phyloP scores from a whole-genome alignment of 2,888 invertebrate species.

The Morpho achilles region DNA sequence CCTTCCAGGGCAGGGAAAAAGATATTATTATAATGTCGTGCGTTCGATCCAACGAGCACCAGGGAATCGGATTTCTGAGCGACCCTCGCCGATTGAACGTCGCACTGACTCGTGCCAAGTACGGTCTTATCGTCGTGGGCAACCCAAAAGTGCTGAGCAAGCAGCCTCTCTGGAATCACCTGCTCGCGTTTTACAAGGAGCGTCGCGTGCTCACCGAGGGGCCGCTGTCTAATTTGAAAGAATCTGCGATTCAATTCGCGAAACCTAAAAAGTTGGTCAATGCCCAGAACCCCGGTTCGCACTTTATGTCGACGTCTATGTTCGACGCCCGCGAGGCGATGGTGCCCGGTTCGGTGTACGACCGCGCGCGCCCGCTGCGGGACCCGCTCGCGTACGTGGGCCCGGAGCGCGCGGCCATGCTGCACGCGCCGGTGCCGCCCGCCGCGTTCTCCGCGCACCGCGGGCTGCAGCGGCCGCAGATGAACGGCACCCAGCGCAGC shows the following conservation, averaged over 20 bases:
- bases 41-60: conserved; percentile 98
- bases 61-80: conserved; percentile 98
- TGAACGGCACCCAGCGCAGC: conserved; percentile 82
- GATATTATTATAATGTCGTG: conserved; percentile 99
- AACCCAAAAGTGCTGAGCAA: conserved; percentile 99
- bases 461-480: conserved; percentile 83
- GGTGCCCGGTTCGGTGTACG: conserved; percentile 96
- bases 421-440: conserved; percentile 93
- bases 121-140: conserved; percentile 98
- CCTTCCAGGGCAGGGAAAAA: conserved; percentile 99
- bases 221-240: conserved; percentile 97
- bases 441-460: conserved; percentile 96
- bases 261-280: conserved; percentile 98
- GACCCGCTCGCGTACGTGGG: conserved; percentile 97
- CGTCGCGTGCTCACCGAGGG: conserved; percentile 98
- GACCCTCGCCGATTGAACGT: conserved; percentile 99
- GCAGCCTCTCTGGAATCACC: conserved; percentile 98
- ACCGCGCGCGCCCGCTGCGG: conserved; percentile 88
- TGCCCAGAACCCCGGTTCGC: conserved; percentile 95
- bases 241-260: conserved; percentile 97
- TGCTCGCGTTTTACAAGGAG: conserved; percentile 98
- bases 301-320: conserved; percentile 98
- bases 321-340: conserved; percentile 97
- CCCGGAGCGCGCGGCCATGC: conserved; percentile 86
- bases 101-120: conserved; percentile 97